Base-by-base conservation (phyloP, 2,888 invertebrate species). In the Andrena flavipes region DNA sequence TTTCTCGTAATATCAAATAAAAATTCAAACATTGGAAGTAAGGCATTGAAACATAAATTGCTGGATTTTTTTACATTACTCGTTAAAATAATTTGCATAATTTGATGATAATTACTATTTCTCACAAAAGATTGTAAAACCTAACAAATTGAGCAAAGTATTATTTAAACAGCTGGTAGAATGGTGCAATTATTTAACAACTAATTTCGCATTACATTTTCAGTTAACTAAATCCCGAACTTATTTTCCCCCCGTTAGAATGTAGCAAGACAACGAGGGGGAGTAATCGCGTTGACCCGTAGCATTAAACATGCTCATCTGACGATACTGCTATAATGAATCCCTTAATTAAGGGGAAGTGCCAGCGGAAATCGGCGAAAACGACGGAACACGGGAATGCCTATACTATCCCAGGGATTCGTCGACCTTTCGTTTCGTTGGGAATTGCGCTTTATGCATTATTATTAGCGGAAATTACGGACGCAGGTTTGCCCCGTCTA, bases 321-420 rank as follows among this genome's bases (percentile, higher is more conserved):
- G 73, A 82, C 82, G 67, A 82, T 82, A 82, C 80, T 74, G 80
- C 62, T 84, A 82, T 90, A 91, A 89, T 91, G 90, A 89, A 91
- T 90, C 87, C 87, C 74, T 80, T 90, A 90, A 91, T 91, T 90
- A 90, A 83, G 84, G 78, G 79, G 71, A 77, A 82, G 82, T 77
- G 71, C 48, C 65, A 76, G 65, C 76, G 84, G 81, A 88, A 90
- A 88, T 83, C 87, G 86, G 83, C 73, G 81, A 78, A 79, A 82
- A 82, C 75, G 80, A 81, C 74, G 81, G 84, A 85, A 87, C 76
- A 4, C 69, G 73, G 64, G 75, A 54, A 60, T 67, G 65, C 54
- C 54, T 23, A 7, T 23, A 26, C 54, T 54, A 56, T 73, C 62
- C 56, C 74, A 30, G 69, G 48, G 68, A 85, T 75, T 68, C 74